Conservation (phyloP, 2,888 invertebrate species). For the Argyra leucocephala region DNA sequence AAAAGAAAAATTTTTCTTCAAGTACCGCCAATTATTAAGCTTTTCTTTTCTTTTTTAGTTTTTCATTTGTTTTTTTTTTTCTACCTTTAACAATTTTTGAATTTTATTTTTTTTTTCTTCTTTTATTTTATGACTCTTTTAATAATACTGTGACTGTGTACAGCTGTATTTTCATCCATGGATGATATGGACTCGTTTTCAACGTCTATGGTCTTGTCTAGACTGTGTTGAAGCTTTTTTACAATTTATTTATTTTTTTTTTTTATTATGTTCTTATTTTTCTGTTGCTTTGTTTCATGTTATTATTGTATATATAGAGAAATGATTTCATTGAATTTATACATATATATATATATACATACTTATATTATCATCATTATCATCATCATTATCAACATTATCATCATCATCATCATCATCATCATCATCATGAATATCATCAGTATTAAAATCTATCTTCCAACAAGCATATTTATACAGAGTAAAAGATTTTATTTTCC, state of each 20-base stretch:
- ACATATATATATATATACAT: neutral
- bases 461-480: no score
- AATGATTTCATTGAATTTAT: neutral
- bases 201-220: conserved; percentile 7
- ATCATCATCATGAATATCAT: no score
- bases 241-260: neutral
- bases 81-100: neutral
- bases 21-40: neutral
- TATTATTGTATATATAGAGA: no score
- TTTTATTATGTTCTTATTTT: neutral
- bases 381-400: neutral
- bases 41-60: neutral
- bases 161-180: neutral
- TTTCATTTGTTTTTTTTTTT: neutral
- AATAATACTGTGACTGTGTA: neutral
- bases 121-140: neutral
- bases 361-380: neutral
- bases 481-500: no score
- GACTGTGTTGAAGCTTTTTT: conserved; percentile 9
- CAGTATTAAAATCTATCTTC: no score
- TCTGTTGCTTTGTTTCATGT: neutral
- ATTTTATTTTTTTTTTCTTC: no score
- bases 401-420: no score
- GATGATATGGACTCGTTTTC: neutral
- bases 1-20: neutral